Percentiles rank a stretch among this genome's conserved stretches.
phyloP scores from a whole-genome alignment of 2,797 vertebrate species.

The Danio albolineatus region DNA sequence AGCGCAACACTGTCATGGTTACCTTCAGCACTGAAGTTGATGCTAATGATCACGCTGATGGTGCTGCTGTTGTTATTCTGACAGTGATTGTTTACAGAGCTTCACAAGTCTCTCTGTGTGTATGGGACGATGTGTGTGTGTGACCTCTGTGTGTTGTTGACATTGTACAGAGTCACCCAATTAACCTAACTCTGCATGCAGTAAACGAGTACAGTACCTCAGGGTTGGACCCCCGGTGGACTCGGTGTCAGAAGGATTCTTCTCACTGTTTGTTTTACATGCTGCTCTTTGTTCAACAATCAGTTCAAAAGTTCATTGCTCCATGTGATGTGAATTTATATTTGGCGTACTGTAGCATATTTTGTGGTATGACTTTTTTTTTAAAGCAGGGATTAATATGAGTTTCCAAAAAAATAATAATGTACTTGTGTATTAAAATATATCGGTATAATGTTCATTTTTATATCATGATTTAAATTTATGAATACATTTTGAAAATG shows the following conservation, averaged over 20 bases:
- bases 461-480: too few relatives aligned
- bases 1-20: constrained; percentile 26
- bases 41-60: background rate
- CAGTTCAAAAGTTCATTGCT: constrained; percentile 10
- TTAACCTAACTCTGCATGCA: constrained; percentile 44
- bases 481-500: too few relatives aligned
- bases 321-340: background rate
- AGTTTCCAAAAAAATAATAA: too few relatives aligned
- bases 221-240: constrained; percentile 12
- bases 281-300: constrained; percentile 28
- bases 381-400: too few relatives aligned
- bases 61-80: background rate
- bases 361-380: too few relatives aligned
- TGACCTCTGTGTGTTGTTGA: constrained; percentile 21
- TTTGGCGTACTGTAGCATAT: background rate
- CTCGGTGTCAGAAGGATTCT: background rate
- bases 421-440: too few relatives aligned
- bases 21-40: constrained; percentile 1
- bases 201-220: constrained; percentile 22
- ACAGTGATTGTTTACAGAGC: constrained; percentile 34
- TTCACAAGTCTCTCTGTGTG: constrained; percentile 22
- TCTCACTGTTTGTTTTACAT: constrained; percentile 36
- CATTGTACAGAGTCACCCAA: constrained; percentile 31
- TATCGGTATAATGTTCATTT: too few relatives aligned
- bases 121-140: background rate